A percentile compares a stretch with the other conserved stretches of the same genome.
Conservation (phyloP, 2,888 invertebrate genomes). For the Eupelmus urozonus region DNA sequence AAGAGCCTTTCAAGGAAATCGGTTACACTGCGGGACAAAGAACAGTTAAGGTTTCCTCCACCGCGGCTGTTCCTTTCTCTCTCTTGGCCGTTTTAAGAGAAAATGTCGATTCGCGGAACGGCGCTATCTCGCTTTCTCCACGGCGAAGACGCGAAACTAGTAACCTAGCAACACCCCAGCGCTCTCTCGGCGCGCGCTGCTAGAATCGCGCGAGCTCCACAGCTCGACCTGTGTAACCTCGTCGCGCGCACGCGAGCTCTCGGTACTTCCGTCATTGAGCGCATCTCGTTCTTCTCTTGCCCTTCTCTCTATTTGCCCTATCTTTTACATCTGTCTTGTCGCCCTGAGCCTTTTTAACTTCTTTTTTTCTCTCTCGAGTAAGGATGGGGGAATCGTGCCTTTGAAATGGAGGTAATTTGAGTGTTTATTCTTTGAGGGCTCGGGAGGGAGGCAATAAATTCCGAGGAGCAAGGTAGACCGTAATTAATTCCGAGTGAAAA, state of each 20-base stretch:
- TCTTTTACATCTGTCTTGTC: constrained; percentile 71
- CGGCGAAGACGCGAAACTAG: constrained; percentile 66
- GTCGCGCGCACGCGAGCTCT: constrained; percentile 62
- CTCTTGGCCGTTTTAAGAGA: constrained; percentile 61
- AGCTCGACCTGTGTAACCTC: constrained; percentile 50
- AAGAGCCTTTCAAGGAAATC: constrained; percentile 60
- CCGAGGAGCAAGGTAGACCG: too few relatives aligned
- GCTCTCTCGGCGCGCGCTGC: not conserved
- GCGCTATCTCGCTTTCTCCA: constrained; percentile 28
- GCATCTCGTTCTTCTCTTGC: constrained; percentile 59
- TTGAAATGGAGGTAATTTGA: too few relatives aligned
- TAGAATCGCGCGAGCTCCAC: not conserved
- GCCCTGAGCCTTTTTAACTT: not conserved
- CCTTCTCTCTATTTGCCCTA: constrained; percentile 74
- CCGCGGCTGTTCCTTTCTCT: constrained; percentile 47
- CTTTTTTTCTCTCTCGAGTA: not conserved
- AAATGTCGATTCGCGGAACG: constrained; percentile 60
- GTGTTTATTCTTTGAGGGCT: too few relatives aligned
- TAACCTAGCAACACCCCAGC: constrained; percentile 76
- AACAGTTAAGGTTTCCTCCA: constrained; percentile 61
- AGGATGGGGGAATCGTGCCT: too few relatives aligned
- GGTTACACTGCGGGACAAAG: constrained; percentile 62
- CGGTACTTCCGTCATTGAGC: constrained; percentile 43
- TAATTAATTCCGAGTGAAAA: too few relatives aligned
- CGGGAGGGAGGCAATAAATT: too few relatives aligned